Evolutionary conservation across 1,140 invertebrate species (phyloP), one percentile per base, ranked within the genome.

Genomic region (Drosophila pseudoobscura): DNA sequence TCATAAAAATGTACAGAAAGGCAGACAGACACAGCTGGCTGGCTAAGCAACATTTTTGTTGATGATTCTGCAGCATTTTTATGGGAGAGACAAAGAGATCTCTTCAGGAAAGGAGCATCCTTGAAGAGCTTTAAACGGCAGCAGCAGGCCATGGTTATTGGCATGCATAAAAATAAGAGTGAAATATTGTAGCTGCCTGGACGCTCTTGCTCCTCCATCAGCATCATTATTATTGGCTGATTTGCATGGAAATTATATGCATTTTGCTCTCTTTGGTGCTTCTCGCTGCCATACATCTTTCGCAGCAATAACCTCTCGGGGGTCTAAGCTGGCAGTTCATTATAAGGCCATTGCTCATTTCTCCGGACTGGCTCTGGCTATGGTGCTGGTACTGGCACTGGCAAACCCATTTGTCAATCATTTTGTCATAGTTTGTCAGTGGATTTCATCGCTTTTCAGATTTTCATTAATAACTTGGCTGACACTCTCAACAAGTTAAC

Each of bases 41-140:
- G 64, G 61, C 69, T 66, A 80, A 69, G 75, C 58, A 78, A 71
- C 64, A 75, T 75, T 83, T 80, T 83, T 78, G 70, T 75, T 83
- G 75, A 83, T 71, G 74, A 82, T 78, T 77, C 59, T 74, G 56
- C 60, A 63, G 78, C 58, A 64, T 24, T 80, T 76, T 64, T 69
- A 73, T 73, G 72, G 75, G 54, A 3, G 43, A 29, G 46, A 52
- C 39, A 22, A 9, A 22, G 57, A 17, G 22, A 35, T 44, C 35
- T 17, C 17, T 17, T 17, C 17, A 17, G 17, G 17, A 17, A 17
- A 17, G 17, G 17, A 17, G 17, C 17, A 17, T 17, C 17, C 17
- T 17, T 17, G 17, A 17, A 17, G 17, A 17, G 17, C 17, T 52
- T 85, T 83, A 78, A 84, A 80, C 35, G 58, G 35, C 59, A 39